These are phyloP conservation scores for Drosophila peninsularis DNA, from an alignment of 2,888 invertebrate genomes.

Conservation along the genomic window DNA sequence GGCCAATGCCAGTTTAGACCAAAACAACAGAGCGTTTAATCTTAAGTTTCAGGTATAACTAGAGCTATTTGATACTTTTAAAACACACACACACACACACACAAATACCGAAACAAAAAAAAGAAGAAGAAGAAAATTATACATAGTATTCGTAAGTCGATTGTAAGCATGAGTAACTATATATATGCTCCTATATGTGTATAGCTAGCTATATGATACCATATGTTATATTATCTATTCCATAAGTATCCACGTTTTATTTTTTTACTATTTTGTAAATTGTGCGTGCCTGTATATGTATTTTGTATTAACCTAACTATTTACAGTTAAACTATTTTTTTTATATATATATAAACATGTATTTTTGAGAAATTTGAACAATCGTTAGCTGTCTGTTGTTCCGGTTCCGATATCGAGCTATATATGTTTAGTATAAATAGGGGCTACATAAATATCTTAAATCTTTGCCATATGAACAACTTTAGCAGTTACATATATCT, in stretches of 20 bases:
- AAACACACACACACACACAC: background rate
- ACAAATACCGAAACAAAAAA: background rate
- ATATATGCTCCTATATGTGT: constrained; percentile 25
- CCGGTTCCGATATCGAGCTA: background rate
- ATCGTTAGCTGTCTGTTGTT: constrained; percentile 16
- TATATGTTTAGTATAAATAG: constrained; percentile 22
- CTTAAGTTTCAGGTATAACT: constrained; percentile 68
- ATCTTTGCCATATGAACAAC: constrained; percentile 48
- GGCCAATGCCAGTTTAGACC: constrained; percentile 68
- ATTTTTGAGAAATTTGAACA: constrained; percentile 5
- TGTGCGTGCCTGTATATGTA: constrained; percentile 38
- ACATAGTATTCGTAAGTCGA: constrained; percentile 5
- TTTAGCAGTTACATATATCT: constrained; percentile 27
- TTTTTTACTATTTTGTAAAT: constrained; percentile 33
- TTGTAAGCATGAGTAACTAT: constrained; percentile 14
- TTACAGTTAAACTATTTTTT: constrained; percentile 2
- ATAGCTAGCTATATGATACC: constrained; percentile 17
- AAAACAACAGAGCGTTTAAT: constrained; percentile 70
- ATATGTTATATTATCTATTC: constrained; percentile 19
- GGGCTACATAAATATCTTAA: constrained; percentile 19
- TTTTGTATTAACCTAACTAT: constrained; percentile 34
- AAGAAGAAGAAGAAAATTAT: background rate
- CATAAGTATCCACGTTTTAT: constrained; percentile 10
- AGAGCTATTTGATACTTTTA: constrained; percentile 28
- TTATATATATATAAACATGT: constrained; percentile 15